Percentiles rank a stretch among this genome's conserved stretches.
These are phyloP conservation scores for Nesidiocoris tenuis DNA, from an alignment of 2,888 invertebrate species.

Conservation along the genomic window DNA sequence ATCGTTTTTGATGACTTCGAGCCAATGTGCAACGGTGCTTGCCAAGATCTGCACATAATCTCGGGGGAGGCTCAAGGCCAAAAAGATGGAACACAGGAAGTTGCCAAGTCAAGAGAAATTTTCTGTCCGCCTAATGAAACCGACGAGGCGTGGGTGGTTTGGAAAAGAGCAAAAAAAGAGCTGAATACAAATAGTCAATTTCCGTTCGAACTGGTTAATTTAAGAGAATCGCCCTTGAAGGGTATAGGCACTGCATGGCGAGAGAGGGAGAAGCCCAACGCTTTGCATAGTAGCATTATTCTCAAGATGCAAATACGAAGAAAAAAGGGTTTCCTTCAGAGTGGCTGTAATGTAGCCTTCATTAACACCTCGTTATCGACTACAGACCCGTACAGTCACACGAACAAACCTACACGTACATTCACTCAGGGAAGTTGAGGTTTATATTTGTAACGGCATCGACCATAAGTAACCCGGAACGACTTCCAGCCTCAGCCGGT, in stretches of 20 bases:
- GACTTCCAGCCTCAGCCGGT: background rate
- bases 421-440: background rate
- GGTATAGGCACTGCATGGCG: background rate
- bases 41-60: background rate
- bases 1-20: too few species aligned
- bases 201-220: conserved; percentile 34
- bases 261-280: conserved; percentile 3
- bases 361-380: conserved; percentile 42
- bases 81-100: background rate
- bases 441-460: background rate
- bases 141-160: background rate
- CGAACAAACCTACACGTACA: too few species aligned
- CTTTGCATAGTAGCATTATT: conserved; percentile 40
- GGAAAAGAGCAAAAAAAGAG: conserved; percentile 8
- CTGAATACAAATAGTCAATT: conserved; percentile 41
- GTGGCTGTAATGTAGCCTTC: conserved; percentile 38
- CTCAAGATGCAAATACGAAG: conserved; percentile 36
- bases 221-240: background rate
- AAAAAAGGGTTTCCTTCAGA: conserved; percentile 27
- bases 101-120: background rate
- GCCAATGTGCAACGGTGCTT: background rate
- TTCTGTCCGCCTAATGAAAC: conserved; percentile 2
- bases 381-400: background rate
- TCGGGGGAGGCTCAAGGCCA: background rate
- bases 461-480: background rate